Evolutionary conservation across 2,888 invertebrate species (phyloP).

Genomic region (Melanophora roralis): DNA sequence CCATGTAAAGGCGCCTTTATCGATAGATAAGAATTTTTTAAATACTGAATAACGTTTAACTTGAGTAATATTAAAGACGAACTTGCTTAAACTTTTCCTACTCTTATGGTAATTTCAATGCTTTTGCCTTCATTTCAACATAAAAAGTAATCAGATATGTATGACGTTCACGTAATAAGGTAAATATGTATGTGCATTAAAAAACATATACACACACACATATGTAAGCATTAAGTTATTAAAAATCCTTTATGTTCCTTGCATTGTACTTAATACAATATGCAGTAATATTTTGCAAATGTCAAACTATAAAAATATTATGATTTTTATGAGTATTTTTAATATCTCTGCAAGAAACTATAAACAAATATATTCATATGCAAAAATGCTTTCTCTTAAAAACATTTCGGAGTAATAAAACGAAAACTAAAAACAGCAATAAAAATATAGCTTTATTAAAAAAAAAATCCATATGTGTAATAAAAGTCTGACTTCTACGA

Average conservation of each 20-base stretch:
- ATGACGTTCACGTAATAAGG: too few species aligned
- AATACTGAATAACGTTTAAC: too few species aligned
- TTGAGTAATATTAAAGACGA: too few species aligned
- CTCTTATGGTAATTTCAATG: too few species aligned
- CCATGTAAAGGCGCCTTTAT: too few species aligned
- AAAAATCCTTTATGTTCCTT: neutral
- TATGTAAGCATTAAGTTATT: neutral
- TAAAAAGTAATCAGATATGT: too few species aligned
- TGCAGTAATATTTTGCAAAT: neutral
- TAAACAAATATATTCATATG: constrained; percentile 12
- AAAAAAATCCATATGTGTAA: too few species aligned
- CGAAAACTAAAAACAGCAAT: neutral
- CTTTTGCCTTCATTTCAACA: too few species aligned
- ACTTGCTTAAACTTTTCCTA: too few species aligned
- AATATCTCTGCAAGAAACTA: constrained; percentile 7
- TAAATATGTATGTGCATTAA: too few species aligned
- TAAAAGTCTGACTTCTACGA: too few species aligned
- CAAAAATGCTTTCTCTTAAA: neutral
- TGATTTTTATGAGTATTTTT: constrained; percentile 4
- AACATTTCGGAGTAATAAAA: neutral
- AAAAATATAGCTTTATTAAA: neutral
- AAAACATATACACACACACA: neutral
- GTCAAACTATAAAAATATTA: constrained; percentile 25
- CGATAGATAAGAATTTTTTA: too few species aligned
- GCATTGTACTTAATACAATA: neutral